phyloP scores from a whole-genome alignment of 2,113 vertebrate species.

The Phylloscopus whistleri region DNA sequence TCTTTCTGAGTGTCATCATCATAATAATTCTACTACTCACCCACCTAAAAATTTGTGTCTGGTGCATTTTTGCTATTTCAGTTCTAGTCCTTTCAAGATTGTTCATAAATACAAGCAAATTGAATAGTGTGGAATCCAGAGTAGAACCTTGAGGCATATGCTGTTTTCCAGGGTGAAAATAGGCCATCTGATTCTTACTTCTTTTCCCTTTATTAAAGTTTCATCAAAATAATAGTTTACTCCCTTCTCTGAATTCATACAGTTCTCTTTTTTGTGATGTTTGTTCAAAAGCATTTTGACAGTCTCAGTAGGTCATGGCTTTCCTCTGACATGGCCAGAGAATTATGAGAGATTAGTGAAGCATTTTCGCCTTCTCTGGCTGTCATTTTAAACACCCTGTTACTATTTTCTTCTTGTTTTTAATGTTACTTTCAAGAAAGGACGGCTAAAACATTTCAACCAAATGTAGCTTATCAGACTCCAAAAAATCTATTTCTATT shows the following conservation, averaged over 20 bases:
- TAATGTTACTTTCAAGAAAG: not conserved
- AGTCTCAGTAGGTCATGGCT: not conserved
- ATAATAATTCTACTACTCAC: not conserved
- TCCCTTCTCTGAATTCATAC: not conserved
- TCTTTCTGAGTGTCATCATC: not conserved
- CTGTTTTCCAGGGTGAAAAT: not conserved
- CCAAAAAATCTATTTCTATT: not conserved
- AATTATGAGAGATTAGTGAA: not conserved
- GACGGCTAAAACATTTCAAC: not conserved
- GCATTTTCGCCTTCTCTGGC: not conserved
- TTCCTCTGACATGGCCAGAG: not conserved
- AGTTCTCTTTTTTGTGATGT: not conserved
- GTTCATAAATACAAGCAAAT: not conserved
- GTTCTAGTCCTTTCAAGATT: not conserved
- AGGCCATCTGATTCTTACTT: not conserved
- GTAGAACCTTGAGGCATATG: not conserved
- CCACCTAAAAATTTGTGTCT: not conserved
- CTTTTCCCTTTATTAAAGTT: not conserved
- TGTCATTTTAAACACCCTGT: not conserved
- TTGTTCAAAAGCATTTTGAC: not conserved
- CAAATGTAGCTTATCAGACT: not conserved
- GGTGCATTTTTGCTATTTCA: not conserved
- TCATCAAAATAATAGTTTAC: not conserved
- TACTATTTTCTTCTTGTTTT: not conserved
- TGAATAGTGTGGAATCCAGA: not conserved